Percentiles rank a stretch among this genome's conserved stretches.
These are phyloP conservation scores for Oeneis ivallda DNA, from an alignment of 2,888 invertebrate genomes.

Conservation along the genomic window DNA sequence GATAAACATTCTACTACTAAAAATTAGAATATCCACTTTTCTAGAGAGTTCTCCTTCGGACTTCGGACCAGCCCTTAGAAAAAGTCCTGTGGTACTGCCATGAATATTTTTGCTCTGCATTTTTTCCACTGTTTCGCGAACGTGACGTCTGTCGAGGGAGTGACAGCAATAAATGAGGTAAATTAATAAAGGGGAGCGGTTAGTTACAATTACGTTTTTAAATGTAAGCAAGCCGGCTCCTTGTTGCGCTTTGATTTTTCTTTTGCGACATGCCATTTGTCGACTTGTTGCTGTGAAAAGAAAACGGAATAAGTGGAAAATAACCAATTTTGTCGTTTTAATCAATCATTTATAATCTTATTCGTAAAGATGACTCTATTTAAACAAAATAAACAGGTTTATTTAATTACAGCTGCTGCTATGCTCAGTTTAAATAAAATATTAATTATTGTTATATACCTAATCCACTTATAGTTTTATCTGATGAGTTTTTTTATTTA, in stretches of 20 bases:
- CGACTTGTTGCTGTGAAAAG: conserved; percentile 42
- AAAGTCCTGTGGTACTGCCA: conserved; percentile 43
- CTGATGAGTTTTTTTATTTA: no score
- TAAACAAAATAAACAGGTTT: no score
- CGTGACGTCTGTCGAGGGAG: conserved; percentile 62
- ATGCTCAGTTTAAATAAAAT: no score
- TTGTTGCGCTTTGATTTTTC: conserved; percentile 77
- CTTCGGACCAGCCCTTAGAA: neutral
- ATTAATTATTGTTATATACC: no score
- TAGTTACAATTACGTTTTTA: conserved; percentile 81
- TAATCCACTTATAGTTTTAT: no score
- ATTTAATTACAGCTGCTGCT: no score
- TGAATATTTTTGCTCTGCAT: conserved; percentile 70
- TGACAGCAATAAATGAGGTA: conserved; percentile 72
- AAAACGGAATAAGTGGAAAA: conserved; percentile 47
- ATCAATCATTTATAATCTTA: no score
- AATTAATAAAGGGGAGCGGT: conserved; percentile 80
- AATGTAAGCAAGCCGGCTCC: conserved; percentile 76
- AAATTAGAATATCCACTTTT: neutral
- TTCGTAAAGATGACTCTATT: no score
- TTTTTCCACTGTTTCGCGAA: conserved; percentile 60
- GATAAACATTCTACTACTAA: no score
- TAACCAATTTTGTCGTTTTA: no score
- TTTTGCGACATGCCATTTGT: conserved; percentile 78
- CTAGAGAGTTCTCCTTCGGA: neutral